Conservation (phyloP, 2,113 vertebrate species). For the Calyptommatus sinebrachiatus region DNA sequence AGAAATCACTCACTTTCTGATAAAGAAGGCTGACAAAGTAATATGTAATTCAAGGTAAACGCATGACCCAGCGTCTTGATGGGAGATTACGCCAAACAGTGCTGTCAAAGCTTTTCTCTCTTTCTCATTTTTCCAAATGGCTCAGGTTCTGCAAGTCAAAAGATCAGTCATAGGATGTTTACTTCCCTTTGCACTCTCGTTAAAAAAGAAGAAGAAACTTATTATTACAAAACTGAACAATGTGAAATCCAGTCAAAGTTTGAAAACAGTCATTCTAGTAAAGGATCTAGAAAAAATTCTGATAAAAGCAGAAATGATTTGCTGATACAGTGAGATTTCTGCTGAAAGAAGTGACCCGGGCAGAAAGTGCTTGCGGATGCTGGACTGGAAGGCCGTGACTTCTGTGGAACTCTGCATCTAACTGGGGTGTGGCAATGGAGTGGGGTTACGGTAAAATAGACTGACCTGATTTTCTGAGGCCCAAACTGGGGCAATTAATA, state of each 20-base stretch:
- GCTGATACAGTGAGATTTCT: no score
- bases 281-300: no score
- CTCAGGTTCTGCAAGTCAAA: background rate
- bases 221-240: background rate
- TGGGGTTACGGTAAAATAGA: no score
- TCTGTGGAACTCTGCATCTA: no score
- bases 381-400: no score
- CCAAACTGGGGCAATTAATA: no score
- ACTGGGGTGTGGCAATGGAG: no score
- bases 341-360: no score
- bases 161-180: slow-evolving; percentile 12
- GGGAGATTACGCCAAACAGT: slow-evolving; percentile 1
- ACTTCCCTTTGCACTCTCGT: background rate
- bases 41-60: background rate
- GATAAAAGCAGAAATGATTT: no score
- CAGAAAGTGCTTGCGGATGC: no score
- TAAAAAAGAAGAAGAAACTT: background rate
- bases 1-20: background rate
- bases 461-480: no score
- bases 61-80: background rate
- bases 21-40: background rate
- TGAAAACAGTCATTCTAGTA: no score
- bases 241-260: background rate
- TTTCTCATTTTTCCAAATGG: background rate
- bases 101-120: slow-evolving; percentile 5